Base-by-base conservation (phyloP, 2,888 invertebrate genomes). In the Salpingus planirostris region DNA sequence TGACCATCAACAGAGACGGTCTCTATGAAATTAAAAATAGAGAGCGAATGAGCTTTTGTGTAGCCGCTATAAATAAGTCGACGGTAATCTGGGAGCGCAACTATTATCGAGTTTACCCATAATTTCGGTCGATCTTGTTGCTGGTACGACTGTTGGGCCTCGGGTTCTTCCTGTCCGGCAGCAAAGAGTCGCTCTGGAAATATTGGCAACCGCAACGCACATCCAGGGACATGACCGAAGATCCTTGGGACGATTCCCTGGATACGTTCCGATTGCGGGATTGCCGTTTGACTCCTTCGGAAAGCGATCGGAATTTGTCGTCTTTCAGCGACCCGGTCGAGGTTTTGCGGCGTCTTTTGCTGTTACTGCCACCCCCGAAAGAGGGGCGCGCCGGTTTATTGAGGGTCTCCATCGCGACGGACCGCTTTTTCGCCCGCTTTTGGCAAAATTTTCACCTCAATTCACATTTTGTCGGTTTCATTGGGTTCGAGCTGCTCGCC, bases 201-300 rank as follows among this genome's bases (percentile, higher is more conserved):
- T 78, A 88, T 68, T 88, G 87, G 68, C 88, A 87, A 47, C 73
- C 87, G 65, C 88, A 87, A 49, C 88, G 78, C 40, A 88, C 86
- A 61, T 87, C 87, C 55, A 83, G 72, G 38, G 85, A 76, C 42
- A 49, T 47, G 49, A 71, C 75, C 49, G 79, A 70, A 42, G 71
- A 69, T 33, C 69, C 74, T 51, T 80, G 74, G 44, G 79, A 77
- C 59, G 80, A 77, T 57, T 80, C 76, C 54, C 82, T 73, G 39
- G 83, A 80, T 33, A 79, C 78, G 57, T 77, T 72, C 53, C 78
- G 70, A 42, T 72, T 70, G 55, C 72, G 76, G 11, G 46, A 29
- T 52, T 72, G 70, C 53, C 72, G 61, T 56, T 72, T 64, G 33
- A 75, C 73, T 50, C 80, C 80, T 63, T 79, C 80, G 47, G 80